phyloP scores from a whole-genome alignment of 2,888 invertebrate genomes.

The Pelosia muscerda region DNA sequence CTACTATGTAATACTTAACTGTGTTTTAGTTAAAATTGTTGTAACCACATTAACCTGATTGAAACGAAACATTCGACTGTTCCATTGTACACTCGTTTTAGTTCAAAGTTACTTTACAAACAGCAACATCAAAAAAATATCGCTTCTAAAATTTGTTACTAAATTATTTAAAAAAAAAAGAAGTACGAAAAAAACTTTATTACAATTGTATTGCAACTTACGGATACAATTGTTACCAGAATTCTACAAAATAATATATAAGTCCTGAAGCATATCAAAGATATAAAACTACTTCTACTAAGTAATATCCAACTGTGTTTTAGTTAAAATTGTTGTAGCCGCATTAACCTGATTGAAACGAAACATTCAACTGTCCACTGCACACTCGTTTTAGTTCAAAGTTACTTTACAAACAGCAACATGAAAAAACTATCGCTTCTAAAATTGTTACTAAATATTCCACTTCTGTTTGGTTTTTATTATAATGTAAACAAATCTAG shows the following conservation, averaged over 20 bases:
- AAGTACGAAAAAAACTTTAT: too few species aligned
- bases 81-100: neutral
- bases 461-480: constrained; percentile 11
- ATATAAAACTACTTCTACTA: constrained; percentile 4
- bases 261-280: neutral
- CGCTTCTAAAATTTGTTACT: too few species aligned
- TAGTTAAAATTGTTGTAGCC: neutral
- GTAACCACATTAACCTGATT: neutral
- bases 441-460: neutral
- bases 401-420: neutral
- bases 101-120: neutral
- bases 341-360: neutral
- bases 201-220: too few species aligned
- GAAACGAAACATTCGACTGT: neutral
- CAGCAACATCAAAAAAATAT: too few species aligned
- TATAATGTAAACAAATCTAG: neutral
- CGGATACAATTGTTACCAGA: neutral
- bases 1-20: constrained; percentile 4
- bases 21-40: neutral
- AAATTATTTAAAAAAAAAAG: too few species aligned
- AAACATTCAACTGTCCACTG: neutral
- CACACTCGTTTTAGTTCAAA: neutral
- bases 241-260: too few species aligned
- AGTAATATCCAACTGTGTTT: neutral
- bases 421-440: neutral